Conservation (phyloP, 2,797 vertebrate species). For the Molossus alvarezi region DNA sequence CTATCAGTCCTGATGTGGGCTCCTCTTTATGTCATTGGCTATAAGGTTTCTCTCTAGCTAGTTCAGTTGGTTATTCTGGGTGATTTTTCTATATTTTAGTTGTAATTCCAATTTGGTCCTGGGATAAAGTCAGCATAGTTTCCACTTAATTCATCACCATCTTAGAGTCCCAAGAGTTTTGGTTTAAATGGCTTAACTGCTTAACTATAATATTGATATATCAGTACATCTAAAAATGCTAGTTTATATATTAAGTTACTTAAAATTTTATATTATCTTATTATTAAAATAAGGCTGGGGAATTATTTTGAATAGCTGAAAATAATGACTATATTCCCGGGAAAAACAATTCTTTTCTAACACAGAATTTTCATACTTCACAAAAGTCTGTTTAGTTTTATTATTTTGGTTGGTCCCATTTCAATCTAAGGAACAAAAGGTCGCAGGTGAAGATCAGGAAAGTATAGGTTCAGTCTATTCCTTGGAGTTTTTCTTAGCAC, state of each 20-base stretch:
- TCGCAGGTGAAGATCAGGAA: neutral
- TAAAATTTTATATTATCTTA: constrained; percentile 33
- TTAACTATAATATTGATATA: neutral
- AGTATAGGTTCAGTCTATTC: constrained; percentile 7
- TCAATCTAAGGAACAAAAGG: neutral
- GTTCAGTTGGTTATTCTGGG: too few species aligned
- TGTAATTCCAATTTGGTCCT: too few species aligned
- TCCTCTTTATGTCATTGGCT: too few species aligned
- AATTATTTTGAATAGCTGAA: constrained; percentile 36
- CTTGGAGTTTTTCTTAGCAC: constrained; percentile 15
- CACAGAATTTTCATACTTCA: neutral
- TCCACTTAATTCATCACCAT: too few species aligned
- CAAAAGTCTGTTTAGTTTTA: neutral
- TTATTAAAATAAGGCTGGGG: neutral
- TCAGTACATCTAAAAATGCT: neutral
- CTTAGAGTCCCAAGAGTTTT: neutral
- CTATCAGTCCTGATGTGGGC: too few species aligned
- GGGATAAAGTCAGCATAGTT: too few species aligned
- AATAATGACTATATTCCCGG: neutral
- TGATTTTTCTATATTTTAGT: too few species aligned
- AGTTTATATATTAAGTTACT: neutral
- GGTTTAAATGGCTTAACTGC: neutral
- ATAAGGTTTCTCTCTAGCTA: too few species aligned
- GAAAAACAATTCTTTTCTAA: neutral
- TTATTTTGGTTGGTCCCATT: neutral